Evolutionary conservation across 2,797 vertebrate genomes (phyloP), one percentile per base, ranked within the genome.

Genomic region (Spea hammondii): DNA sequence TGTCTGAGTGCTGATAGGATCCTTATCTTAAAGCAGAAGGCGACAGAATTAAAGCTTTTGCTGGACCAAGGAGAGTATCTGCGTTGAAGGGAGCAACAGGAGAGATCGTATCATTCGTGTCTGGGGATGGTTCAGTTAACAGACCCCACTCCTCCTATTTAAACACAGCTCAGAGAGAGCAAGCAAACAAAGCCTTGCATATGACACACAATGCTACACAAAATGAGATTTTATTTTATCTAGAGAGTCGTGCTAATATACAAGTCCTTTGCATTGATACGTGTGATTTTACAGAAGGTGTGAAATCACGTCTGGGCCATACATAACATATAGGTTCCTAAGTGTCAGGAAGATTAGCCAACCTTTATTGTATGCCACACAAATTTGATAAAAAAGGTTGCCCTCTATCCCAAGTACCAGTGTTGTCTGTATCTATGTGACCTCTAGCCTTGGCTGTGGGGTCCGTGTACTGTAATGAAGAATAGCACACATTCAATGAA

Each of bases 1-100:
- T 96, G 96, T 96, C 93, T 93, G 94, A 94, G 95, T 93, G 95
- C 94, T 93, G 96, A 98, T 98, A 98, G 95, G 68, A 53, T 87
- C 87, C 95, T 99, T 99, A 99, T 98, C 97, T 95, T 91, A 92
- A 93, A 92, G 92, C 89, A 95, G 94, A 94, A 95, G 93, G 89
- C 91, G 91, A 90, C 86, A 86, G 89, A 96, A 95, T 95, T 94
- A 94, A 94, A 93, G 90, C 93, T 88, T 86, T 91, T 93, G 90
- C 89, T 77, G 79, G 79, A 82, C 79, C 79, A 77, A 73, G 75
- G 75, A 82, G 75, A 77, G 75, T 73, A 76, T 77, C 74, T 75
- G 57, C 79, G 73, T 75, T 69, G 79, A 82, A 55, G 50, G 70
- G 79, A 82, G 79, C 79, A 82, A 82, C 79, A 82, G 79, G 79